These are phyloP conservation scores for Mellivora capensis DNA, from an alignment of 2,113 vertebrate species.

Conservation along the genomic window DNA sequence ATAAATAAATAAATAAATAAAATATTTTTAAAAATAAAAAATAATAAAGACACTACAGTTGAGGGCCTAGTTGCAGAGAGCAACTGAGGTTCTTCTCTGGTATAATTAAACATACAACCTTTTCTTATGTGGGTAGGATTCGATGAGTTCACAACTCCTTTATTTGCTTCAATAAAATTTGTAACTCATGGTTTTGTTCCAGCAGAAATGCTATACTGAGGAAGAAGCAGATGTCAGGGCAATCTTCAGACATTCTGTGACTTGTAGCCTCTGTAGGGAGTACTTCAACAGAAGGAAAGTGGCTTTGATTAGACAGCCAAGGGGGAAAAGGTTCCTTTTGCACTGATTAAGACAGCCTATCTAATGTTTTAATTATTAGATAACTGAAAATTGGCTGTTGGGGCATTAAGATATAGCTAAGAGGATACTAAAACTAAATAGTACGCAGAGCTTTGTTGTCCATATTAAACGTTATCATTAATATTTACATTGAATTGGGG, in stretches of 20 bases:
- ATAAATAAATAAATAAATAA: neutral
- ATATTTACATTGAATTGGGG: neutral
- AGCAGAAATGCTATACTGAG: neutral
- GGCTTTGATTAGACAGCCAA: neutral
- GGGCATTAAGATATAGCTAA: neutral
- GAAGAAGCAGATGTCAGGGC: constrained; percentile 5
- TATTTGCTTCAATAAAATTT: neutral
- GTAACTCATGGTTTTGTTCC: neutral
- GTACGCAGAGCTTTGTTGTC: neutral
- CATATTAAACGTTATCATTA: neutral
- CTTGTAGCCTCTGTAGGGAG: neutral
- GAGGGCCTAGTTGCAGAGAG: neutral
- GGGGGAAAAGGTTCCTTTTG: neutral
- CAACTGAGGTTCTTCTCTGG: neutral
- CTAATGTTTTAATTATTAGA: constrained; percentile 12
- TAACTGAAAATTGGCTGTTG: neutral
- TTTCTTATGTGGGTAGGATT: neutral
- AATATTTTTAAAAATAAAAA: neutral
- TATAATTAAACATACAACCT: neutral
- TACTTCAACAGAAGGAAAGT: neutral
- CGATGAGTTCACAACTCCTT: neutral
- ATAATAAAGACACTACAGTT: neutral
- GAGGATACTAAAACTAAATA: neutral
- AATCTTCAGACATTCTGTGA: neutral
- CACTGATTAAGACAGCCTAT: neutral